A percentile compares a stretch with the other conserved stretches of the same genome.
Evolutionary conservation across 2,888 invertebrate species (phyloP).

Genomic region (Hirtodrosophila histrioides): DNA sequence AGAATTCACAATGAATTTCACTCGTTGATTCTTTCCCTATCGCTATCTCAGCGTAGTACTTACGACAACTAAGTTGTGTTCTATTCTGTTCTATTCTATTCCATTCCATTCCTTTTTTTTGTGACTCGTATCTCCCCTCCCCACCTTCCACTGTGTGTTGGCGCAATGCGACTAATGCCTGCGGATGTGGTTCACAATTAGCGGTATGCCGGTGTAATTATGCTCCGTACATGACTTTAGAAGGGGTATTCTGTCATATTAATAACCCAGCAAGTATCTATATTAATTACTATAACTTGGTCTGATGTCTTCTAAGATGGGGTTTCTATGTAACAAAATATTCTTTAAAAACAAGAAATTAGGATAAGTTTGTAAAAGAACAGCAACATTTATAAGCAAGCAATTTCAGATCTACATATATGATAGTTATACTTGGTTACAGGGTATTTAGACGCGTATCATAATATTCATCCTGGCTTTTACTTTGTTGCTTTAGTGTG

Average conservation of each 20-base stretch:
- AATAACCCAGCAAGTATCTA: neutral
- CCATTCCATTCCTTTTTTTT: constrained; percentile 14
- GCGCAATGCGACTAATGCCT: constrained; percentile 69
- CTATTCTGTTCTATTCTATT: constrained; percentile 19
- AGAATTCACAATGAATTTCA: constrained; percentile 80
- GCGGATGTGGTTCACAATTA: constrained; percentile 62
- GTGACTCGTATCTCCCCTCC: neutral
- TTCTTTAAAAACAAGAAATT: no score
- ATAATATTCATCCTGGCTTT: no score
- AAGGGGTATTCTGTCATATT: constrained; percentile 1
- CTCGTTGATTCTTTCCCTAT: constrained; percentile 68
- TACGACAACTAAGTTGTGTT: constrained; percentile 37
- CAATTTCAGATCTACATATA: no score
- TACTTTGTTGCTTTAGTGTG: constrained; percentile 14
- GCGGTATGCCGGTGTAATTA: constrained; percentile 46
- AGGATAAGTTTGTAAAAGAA: no score
- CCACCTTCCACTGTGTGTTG: constrained; percentile 29
- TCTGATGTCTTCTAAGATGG: no score
- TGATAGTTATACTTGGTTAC: neutral
- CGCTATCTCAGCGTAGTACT: constrained; percentile 37
- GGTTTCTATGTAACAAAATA: no score
- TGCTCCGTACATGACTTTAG: constrained; percentile 11
- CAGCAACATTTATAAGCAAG: no score
- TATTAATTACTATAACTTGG: neutral
- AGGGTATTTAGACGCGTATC: constrained; percentile 3